Conservation (phyloP, 2,888 invertebrate genomes). For the Dysmachus trigonus region DNA sequence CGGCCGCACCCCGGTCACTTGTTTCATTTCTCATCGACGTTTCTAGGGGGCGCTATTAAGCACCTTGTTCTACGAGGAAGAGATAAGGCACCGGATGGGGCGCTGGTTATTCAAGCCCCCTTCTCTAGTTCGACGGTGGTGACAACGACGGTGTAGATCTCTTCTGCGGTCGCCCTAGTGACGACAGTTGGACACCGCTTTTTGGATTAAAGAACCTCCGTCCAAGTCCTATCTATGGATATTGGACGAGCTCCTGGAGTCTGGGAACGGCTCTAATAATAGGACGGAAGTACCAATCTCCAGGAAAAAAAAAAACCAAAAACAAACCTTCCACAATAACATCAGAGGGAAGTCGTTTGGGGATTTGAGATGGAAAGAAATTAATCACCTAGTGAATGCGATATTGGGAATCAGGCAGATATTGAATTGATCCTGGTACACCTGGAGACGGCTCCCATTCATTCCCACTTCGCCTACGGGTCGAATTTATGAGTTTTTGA, state of each 20-base stretch:
- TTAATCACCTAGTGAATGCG: constrained; percentile 42
- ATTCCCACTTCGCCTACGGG: neutral
- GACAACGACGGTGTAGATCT: neutral
- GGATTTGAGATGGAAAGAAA: constrained; percentile 39
- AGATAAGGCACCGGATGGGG: constrained; percentile 38
- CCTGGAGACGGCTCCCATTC: constrained; percentile 14
- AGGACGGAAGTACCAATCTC: constrained; percentile 14
- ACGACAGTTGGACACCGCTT: constrained; percentile 19
- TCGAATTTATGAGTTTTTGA: constrained; percentile 34
- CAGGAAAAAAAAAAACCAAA: neutral
- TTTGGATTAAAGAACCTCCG: constrained; percentile 13
- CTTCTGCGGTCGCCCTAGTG: constrained; percentile 28
- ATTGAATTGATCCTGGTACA: constrained; percentile 25
- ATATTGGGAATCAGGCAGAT: constrained; percentile 31
- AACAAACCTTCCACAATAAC: constrained; percentile 7
- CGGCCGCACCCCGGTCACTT: constrained; percentile 33
- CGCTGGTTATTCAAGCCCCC: constrained; percentile 1
- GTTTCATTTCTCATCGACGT: constrained; percentile 43
- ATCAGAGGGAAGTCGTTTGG: constrained; percentile 34
- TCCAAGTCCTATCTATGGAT: neutral
- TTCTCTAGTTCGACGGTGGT: neutral
- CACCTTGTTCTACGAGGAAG: constrained; percentile 39
- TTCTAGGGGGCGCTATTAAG: constrained; percentile 31
- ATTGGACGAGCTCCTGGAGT: neutral
- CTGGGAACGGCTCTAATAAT: neutral